Evolutionary conservation across 2,888 invertebrate species (phyloP).

Genomic region (Drosophila bunnanda): DNA sequence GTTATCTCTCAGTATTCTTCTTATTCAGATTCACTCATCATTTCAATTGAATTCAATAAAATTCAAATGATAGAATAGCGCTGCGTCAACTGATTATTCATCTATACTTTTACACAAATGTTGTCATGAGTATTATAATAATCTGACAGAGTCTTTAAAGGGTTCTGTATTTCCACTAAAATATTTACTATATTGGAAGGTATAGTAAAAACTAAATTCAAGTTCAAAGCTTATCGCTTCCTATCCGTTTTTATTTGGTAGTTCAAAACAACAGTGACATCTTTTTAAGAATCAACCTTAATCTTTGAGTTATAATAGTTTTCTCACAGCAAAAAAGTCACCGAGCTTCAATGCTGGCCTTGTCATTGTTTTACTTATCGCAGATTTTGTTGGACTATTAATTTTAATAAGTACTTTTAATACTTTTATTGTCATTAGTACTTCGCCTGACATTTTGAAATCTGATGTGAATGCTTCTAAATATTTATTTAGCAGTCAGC

Average conservation of each 20-base stretch:
- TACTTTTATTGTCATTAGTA: not conserved
- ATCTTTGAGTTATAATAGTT: not conserved
- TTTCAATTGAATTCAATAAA: not conserved
- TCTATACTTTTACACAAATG: not conserved
- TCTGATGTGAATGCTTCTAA: slow-evolving; percentile 11
- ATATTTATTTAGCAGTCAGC: slow-evolving; percentile 16
- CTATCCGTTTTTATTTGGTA: not conserved
- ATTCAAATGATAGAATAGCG: not conserved
- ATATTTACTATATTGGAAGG: not conserved
- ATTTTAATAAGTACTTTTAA: not conserved
- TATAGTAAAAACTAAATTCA: not conserved
- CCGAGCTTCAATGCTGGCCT: not conserved
- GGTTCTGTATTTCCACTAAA: not conserved
- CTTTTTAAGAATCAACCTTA: not conserved
- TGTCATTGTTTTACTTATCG: slow-evolving; percentile 5
- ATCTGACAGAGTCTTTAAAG: no score
- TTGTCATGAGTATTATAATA: not conserved
- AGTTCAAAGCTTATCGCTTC: not conserved
- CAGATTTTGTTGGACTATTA: not conserved
- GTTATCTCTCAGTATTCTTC: not conserved
- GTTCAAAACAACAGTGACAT: not conserved
- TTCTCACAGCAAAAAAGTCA: slow-evolving; percentile 1
- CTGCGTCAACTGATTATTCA: not conserved
- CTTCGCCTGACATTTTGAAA: not conserved
- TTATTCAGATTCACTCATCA: not conserved